These are phyloP conservation scores for Neolamprologus devosi DNA, from an alignment of 2,113 vertebrate genomes.

Conservation along the genomic window DNA sequence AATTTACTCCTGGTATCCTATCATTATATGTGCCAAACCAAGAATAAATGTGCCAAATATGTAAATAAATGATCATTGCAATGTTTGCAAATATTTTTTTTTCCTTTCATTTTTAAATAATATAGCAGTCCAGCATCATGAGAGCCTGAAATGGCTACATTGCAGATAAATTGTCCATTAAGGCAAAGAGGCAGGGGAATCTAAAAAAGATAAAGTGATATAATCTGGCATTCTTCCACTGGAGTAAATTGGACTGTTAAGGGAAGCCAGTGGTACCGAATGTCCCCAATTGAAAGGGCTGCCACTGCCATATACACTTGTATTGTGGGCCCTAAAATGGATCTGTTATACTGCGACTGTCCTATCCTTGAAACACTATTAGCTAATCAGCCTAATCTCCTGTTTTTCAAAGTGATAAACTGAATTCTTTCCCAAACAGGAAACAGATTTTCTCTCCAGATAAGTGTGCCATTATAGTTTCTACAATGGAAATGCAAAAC, in stretches of 20 bases:
- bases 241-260: slow-evolving; percentile 39
- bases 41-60: background rate
- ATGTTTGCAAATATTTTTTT: background rate
- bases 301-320: background rate
- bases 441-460: background rate
- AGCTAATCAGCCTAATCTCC: background rate
- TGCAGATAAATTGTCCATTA: slow-evolving; percentile 36
- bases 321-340: background rate
- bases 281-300: background rate
- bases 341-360: background rate
- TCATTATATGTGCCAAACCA: background rate
- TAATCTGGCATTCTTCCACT: slow-evolving; percentile 13
- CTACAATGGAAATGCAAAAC: background rate
- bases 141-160: background rate
- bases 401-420: background rate
- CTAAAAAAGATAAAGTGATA: slow-evolving; percentile 11
- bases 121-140: background rate
- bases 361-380: background rate
- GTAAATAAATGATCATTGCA: background rate
- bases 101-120: background rate
- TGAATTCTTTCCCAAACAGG: background rate
- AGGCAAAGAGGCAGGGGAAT: background rate
- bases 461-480: background rate
- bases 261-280: background rate
- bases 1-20: background rate